Evolutionary conservation across 2,797 vertebrate species (phyloP).

Genomic region (Amphiprion clarkii): DNA sequence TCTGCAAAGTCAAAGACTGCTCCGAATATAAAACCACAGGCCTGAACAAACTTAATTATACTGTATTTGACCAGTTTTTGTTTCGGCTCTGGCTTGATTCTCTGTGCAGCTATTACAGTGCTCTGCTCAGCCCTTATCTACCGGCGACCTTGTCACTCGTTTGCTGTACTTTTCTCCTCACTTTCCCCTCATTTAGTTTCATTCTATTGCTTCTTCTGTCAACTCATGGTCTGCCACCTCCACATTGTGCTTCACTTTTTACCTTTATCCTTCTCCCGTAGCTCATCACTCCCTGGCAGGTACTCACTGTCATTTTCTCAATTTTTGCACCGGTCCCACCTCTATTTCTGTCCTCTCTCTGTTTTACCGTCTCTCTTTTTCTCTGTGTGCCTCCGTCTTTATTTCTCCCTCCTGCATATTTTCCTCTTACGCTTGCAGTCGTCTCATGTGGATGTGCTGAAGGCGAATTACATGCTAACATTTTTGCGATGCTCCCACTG

Average conservation of each 20-base stretch:
- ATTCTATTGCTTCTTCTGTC: constrained; percentile 62
- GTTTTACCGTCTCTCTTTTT: not conserved
- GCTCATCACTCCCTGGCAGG: constrained; percentile 48
- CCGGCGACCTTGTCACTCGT: constrained; percentile 54
- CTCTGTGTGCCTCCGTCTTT: constrained; percentile 1
- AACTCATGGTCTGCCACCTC: constrained; percentile 60
- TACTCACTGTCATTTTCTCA: constrained; percentile 59
- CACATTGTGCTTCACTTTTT: constrained; percentile 52
- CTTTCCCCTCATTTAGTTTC: constrained; percentile 64
- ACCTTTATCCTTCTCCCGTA: constrained; percentile 57
- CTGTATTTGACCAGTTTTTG: constrained; percentile 16
- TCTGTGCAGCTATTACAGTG: constrained; percentile 1
- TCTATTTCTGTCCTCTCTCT: constrained; percentile 52
- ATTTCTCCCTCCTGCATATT: constrained; percentile 2
- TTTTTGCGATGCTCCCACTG: constrained; percentile 17
- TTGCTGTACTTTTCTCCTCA: constrained; percentile 56
- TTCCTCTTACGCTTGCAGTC: constrained; percentile 20
- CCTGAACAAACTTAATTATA: not conserved
- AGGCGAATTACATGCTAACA: constrained; percentile 44
- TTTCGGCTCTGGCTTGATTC: not conserved
- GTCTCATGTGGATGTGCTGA: constrained; percentile 25
- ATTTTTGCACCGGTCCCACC: constrained; percentile 45
- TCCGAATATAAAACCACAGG: constrained; percentile 8
- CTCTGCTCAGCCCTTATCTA: constrained; percentile 37
- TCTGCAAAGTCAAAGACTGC: not conserved